Evolutionary conservation across 2,888 invertebrate genomes (phyloP).

Genomic region (Synanthedon vespiformis): DNA sequence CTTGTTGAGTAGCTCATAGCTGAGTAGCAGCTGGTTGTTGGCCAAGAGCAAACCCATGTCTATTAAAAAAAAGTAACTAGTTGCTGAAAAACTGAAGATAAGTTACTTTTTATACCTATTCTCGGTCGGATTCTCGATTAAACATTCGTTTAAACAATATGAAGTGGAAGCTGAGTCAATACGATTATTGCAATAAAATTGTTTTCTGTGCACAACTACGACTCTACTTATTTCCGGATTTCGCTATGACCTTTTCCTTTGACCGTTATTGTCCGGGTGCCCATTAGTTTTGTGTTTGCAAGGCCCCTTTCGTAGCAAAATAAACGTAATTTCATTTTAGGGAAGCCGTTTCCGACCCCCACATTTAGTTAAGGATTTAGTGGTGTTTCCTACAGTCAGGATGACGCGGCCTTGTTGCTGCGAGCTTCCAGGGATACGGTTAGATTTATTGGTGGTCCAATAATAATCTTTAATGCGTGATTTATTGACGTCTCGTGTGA

Average conservation of each 20-base stretch:
- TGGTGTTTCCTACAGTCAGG: slow-evolving; percentile 3
- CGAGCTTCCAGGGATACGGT: slow-evolving; percentile 12
- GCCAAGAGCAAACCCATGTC: no score
- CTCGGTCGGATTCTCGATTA: no score
- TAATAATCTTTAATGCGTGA: slow-evolving; percentile 15
- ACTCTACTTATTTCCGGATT: neutral
- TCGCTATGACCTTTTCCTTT: neutral
- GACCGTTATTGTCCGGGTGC: neutral
- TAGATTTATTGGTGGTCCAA: slow-evolving; percentile 18
- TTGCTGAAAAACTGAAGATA: no score
- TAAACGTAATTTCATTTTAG: slow-evolving; percentile 20
- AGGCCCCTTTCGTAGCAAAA: slow-evolving; percentile 10
- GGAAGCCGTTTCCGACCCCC: slow-evolving; percentile 2
- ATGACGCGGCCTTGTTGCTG: slow-evolving; percentile 8
- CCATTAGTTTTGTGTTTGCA: slow-evolving; percentile 12
- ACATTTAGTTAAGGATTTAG: slow-evolving; percentile 4
- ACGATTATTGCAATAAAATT: no score
- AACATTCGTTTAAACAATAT: no score
- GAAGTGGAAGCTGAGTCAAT: no score
- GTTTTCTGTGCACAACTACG: no score
- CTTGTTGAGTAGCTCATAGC: no score
- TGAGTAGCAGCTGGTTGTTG: no score
- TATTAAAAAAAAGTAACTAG: no score
- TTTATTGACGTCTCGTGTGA: slow-evolving; percentile 13
- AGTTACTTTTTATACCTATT: no score